Conservation (phyloP, 1,140 invertebrate species). For the Drosophila tani region DNA sequence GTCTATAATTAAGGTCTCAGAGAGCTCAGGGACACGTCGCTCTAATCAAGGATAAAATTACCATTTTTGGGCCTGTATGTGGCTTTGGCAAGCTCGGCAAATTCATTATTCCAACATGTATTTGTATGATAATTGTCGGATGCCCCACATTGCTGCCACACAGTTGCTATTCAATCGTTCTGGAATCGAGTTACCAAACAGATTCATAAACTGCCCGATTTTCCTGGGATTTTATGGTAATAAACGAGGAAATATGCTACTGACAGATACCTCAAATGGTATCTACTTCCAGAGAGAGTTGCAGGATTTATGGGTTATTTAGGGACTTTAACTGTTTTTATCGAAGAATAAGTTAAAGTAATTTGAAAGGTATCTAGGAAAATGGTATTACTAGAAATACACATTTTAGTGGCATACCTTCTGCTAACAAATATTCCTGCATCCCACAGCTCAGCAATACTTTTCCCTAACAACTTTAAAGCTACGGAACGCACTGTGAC, state of each 20-base stretch:
- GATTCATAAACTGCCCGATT: neutral
- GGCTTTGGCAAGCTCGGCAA: neutral
- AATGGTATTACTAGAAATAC: neutral
- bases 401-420: neutral
- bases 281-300: neutral
- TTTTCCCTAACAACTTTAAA: conserved; percentile 13
- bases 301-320: neutral
- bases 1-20: conserved; percentile 19
- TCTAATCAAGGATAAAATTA: conserved; percentile 27
- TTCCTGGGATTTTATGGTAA: conserved; percentile 15
- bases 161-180: conserved; percentile 4
- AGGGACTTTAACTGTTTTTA: no score
- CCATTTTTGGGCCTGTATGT: conserved; percentile 8
- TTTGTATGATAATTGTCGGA: conserved; percentile 7
- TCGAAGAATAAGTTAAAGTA: no score
- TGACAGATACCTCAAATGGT: neutral
- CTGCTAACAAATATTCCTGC: neutral
- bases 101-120: conserved; percentile 25
- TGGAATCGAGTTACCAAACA: conserved; percentile 7
- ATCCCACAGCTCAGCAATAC: neutral
- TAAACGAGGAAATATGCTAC: neutral
- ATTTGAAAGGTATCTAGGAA: neutral
- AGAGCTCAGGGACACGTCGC: neutral
- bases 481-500: conserved; percentile 23
- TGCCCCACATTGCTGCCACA: no score